Conservation (phyloP, 2,797 vertebrate species). For the Phyllotis vaccarum region DNA sequence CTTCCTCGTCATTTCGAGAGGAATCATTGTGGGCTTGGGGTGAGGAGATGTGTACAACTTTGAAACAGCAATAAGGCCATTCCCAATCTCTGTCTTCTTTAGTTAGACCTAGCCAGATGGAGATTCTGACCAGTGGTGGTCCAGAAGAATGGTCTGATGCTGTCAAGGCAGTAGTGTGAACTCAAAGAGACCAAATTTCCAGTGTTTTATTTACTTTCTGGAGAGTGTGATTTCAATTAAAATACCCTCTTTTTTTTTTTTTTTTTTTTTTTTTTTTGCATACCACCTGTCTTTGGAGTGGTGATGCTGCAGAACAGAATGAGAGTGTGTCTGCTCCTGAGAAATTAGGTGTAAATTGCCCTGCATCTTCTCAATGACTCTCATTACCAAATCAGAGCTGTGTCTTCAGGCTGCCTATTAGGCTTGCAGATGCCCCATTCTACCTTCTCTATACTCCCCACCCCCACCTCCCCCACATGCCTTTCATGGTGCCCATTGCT, state of each 20-base stretch:
- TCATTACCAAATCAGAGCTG: background rate
- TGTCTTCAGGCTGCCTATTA: background rate
- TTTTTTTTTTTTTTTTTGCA: background rate
- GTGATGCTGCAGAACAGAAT: background rate
- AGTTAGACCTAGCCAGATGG: too few relatives aligned
- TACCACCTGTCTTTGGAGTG: background rate
- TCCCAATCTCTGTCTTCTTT: background rate
- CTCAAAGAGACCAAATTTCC: background rate
- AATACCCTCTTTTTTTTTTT: background rate
- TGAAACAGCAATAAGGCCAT: background rate
- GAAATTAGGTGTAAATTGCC: conserved; percentile 37
- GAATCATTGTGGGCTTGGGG: background rate
- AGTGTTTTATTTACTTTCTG: conserved; percentile 10
- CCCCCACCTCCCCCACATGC: too few relatives aligned
- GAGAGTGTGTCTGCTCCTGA: background rate
- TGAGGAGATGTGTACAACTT: background rate
- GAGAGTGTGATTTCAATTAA: background rate
- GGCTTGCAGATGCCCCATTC: background rate
- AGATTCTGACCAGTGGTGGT: background rate
- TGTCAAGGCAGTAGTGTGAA: background rate
- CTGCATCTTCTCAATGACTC: conserved; percentile 23
- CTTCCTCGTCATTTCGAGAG: background rate
- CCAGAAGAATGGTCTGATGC: background rate
- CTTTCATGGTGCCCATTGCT: background rate
- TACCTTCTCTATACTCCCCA: background rate